Base-by-base conservation (phyloP, 2,797 vertebrate genomes). In the Luscinia megarhynchos region DNA sequence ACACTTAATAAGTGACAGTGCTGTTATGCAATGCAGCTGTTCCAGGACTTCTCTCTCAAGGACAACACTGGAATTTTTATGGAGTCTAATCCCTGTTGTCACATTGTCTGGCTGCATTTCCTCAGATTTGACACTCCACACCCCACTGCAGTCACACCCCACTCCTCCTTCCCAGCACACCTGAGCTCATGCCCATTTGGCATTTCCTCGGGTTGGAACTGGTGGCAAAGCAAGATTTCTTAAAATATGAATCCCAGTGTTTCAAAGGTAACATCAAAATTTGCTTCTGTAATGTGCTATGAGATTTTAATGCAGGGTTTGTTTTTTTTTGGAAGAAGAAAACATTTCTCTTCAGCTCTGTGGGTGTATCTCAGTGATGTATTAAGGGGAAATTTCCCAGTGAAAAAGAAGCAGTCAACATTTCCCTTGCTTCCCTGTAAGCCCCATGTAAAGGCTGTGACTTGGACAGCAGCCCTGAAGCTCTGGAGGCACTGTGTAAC, bases 171-270 rank as follows among this genome's bases (percentile, higher is more conserved):
- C 22, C 48, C 58, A 72, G 5, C 55, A 43, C 32, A 53, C 24
- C 26, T 63, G n/a, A 84, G 18, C 67, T 69, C 11, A 0, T 4
- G 12, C 6, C 29, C 3, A 0, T 11, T 51, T 24, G 15, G 6
- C 32, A 30, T 64, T 80, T 64, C 45, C 61, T 80, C 38, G 19
- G 38, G 20, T 48, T 79, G 40, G 64, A 67, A 29, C 18, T 38
- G 46, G 34, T 9, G 9, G 12, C 53, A 70, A 72, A 82, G 10
- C 17, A 69, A 63, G 7, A 24, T 41, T 67, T 70, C 36, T 20
- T 21, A 67, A 80, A 81, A 64, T 32, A 58, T 1, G 12, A 75
- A 61, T 54, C 32, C 38, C 9, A 16, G 0, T 6, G 8, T 24
- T 41, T 43, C 23, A 61, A 83, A 80, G 24, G 23, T n/a, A n/a